Evolutionary conservation across 2,888 invertebrate genomes (phyloP).

Genomic region (Temnothorax unifasciatus): DNA sequence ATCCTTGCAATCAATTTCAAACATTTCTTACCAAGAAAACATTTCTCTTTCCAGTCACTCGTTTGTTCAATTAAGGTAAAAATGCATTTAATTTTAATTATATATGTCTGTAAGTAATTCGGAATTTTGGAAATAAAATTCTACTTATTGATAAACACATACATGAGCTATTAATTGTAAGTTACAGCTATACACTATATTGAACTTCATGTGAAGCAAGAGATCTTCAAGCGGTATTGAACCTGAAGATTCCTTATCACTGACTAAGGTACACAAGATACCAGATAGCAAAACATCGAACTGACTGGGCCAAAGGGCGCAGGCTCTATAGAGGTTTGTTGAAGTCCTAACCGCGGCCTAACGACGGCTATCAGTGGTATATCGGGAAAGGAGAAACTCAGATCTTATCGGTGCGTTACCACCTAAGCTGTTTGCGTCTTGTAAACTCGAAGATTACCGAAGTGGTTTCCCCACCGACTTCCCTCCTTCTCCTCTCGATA

Average conservation of each 20-base stretch:
- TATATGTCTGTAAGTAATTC: background rate
- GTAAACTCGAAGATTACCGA: slow-evolving; percentile 82
- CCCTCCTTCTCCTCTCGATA: slow-evolving; percentile 69
- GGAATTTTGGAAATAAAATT: slow-evolving; percentile 60
- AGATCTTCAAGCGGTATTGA: slow-evolving; percentile 65
- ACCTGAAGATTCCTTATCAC: slow-evolving; percentile 66
- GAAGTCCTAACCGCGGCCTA: slow-evolving; percentile 80
- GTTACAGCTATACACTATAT: slow-evolving; percentile 46
- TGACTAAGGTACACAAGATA: slow-evolving; percentile 66
- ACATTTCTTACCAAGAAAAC: slow-evolving; percentile 63
- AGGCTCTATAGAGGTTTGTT: slow-evolving; percentile 60
- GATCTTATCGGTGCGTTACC: slow-evolving; percentile 84
- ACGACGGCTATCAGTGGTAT: slow-evolving; percentile 78
- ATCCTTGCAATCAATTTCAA: slow-evolving; percentile 60
- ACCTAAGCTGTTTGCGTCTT: slow-evolving; percentile 85
- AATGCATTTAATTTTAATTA: background rate
- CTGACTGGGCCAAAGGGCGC: slow-evolving; percentile 60
- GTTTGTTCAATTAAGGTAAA: background rate
- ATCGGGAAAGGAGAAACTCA: slow-evolving; percentile 77
- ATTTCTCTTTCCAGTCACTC: slow-evolving; percentile 34
- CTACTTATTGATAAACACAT: slow-evolving; percentile 43
- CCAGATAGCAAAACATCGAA: slow-evolving; percentile 63
- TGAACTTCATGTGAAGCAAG: slow-evolving; percentile 54
- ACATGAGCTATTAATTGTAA: slow-evolving; percentile 57
- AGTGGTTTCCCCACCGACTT: slow-evolving; percentile 66